Evolutionary conservation across 2,113 vertebrate species (phyloP), one percentile per base, ranked within the genome.

Genomic region (Oreochromis spilurus): DNA sequence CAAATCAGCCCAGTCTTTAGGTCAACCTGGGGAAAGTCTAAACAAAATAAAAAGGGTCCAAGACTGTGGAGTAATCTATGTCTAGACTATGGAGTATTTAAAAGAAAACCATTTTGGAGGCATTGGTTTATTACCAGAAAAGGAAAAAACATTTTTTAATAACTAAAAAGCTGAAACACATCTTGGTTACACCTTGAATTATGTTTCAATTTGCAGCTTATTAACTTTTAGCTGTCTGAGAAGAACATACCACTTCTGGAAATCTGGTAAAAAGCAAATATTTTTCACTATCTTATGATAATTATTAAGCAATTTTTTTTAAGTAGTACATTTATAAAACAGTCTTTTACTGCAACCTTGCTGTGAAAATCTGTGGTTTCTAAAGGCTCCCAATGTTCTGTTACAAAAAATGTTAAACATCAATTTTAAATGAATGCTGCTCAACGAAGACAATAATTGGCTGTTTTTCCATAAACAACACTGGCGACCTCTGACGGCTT

Each of bases 401-500:
- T 31, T 13, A 31, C 26, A n/a, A 50, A 8, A 50, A 50, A 75
- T 29, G 24, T 50, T 77, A 77, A 31, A 31, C 45, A 34, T 52
- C 26, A 52, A 77, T 77, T 77, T 77, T 52, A 26, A 31, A 58
- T 65, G 43, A 43, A 81, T 12, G 6, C 19, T n/a, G 7, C 67
- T 17, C 14, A 78, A 48, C 40, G 48, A 67, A 79, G 34, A 84
- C 43, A 72, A 82, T 3, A 24, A 80, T 50, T 77, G 21, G 62
- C 86, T 83, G 52, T 55, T 90, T 82, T 29, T 53, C 52, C 67
- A 26, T 53, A 87, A 57, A 84, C 36, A 89, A 88, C 50, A 77
- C 60, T n/a, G 50, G 13, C 45, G 85, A 93, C 88, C 92, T 91
- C 58, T 45, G 81, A 16, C 10, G 78, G 72, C 67, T 21, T 38